Base-by-base conservation (phyloP, 2,113 vertebrate genomes). In the Charadrius vociferus region DNA sequence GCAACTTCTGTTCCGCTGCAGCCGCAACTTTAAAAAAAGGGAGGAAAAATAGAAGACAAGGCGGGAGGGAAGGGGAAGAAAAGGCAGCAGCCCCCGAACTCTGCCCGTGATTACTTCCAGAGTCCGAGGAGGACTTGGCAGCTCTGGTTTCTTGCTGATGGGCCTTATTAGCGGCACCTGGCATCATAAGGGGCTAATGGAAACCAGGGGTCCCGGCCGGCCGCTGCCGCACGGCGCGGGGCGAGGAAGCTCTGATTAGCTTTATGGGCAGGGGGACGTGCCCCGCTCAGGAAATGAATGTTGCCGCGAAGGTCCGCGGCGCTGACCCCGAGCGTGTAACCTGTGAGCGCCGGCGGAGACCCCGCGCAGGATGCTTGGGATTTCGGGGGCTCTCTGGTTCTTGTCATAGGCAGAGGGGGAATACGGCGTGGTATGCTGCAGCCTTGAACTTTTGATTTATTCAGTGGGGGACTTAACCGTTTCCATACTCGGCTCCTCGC, bases 201-300 rank as follows among this genome's bases (percentile, higher is more conserved):
- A 97, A 99, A 98, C 98, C 99, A 99, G 98, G 30, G 66, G 88
- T 96, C 59, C 97, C 62, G 93, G 97, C 93, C 84, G 98, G 97
- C 97, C 81, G 43, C 95, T 95, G 98, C 88, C 71, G 96, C 96
- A 88, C 95, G 93, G 90, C 92, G 96, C 97, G 82, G 68, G 96
- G 97, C 97, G 93, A 98, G 98, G 98, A 98, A 98, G 97, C 97
- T 96, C 98, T 99, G 98, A 99, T 99, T 99, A 99, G 98, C 98
- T 98, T 99, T 99, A 99, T 98, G 98, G 99, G 98, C 98, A 95
- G 98, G 98, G 98, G 98, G 97, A 98, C 98, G 95, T 98, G 98
- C 98, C 98, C 98, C 97, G 97, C 97, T 97, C 99, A 99, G 99
- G 99, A 99, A 99, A 99, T 99, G 98, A 99, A 98, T 92, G 98